Evolutionary conservation across 2,888 invertebrate genomes (phyloP).

Genomic region (Cataglyphis cursor): DNA sequence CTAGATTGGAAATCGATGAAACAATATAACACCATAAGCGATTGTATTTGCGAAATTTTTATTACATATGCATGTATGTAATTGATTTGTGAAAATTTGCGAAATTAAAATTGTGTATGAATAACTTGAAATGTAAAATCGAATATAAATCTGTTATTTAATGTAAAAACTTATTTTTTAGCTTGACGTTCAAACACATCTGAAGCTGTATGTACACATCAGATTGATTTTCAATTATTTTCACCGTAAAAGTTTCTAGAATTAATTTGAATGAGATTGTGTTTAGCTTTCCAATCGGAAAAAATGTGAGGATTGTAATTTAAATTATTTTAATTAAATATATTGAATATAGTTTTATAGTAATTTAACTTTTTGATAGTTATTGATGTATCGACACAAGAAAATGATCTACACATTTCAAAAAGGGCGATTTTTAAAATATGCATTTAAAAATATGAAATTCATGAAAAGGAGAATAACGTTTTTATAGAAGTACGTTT

Average conservation of each 20-base stretch:
- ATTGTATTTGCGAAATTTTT: neutral
- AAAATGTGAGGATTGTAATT: neutral
- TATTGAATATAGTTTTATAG: neutral
- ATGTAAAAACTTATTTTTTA: neutral
- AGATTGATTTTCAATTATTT: slow-evolving; percentile 16
- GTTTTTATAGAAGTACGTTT: too few relatives aligned
- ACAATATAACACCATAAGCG: neutral
- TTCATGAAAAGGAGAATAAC: too few relatives aligned
- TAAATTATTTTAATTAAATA: slow-evolving; percentile 12
- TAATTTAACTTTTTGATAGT: neutral
- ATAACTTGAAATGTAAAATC: neutral
- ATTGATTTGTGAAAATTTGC: neutral
- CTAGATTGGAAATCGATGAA: neutral
- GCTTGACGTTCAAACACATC: neutral
- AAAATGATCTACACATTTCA: neutral
- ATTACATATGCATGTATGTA: neutral
- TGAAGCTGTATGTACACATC: neutral
- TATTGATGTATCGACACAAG: neutral
- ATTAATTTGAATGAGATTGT: neutral
- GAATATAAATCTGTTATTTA: neutral
- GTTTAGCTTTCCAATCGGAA: neutral
- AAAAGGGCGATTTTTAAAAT: neutral
- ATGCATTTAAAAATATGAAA: too few relatives aligned
- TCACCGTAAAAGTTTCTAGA: neutral
- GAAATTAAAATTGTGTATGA: neutral